phyloP scores from a whole-genome alignment of 2,888 invertebrate species.

The Osmoderma eremita region DNA sequence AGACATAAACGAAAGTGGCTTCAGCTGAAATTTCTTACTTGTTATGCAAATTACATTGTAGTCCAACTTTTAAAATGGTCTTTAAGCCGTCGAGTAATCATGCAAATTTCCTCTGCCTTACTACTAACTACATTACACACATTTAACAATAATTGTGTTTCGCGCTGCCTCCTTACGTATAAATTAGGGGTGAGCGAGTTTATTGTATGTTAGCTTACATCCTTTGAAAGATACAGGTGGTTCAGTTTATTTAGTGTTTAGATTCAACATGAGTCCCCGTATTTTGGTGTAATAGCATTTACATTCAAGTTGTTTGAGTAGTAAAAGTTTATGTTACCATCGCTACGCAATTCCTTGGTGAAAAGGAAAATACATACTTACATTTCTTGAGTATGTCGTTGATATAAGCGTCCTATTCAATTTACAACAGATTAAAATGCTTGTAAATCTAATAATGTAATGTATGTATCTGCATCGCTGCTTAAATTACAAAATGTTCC shows the following conservation, averaged over 20 bases:
- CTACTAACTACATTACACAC: constrained; percentile 40
- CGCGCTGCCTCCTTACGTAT: constrained; percentile 38
- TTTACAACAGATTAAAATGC: no score
- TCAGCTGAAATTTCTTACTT: constrained; percentile 56
- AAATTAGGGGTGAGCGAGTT: constrained; percentile 24
- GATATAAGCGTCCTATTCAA: no score
- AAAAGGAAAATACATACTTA: no score
- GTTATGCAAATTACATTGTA: constrained; percentile 63
- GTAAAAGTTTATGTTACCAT: no score
- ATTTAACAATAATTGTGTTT: constrained; percentile 49
- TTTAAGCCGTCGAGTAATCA: constrained; percentile 60
- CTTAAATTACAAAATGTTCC: no score
- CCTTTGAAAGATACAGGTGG: constrained; percentile 21
- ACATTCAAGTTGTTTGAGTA: no score
- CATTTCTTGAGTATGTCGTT: no score
- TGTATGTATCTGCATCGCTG: no score
- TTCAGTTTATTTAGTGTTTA: background rate
- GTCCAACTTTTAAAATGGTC: constrained; percentile 63
- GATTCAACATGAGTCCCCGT: no score
- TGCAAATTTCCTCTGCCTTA: constrained; percentile 54
- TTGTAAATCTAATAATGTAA: no score
- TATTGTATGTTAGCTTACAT: constrained; percentile 3
- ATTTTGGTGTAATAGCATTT: no score
- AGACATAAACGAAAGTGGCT: constrained; percentile 59
- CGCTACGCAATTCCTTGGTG: no score